Conservation (phyloP, 2,888 invertebrate species). For the Xestia xanthographa region DNA sequence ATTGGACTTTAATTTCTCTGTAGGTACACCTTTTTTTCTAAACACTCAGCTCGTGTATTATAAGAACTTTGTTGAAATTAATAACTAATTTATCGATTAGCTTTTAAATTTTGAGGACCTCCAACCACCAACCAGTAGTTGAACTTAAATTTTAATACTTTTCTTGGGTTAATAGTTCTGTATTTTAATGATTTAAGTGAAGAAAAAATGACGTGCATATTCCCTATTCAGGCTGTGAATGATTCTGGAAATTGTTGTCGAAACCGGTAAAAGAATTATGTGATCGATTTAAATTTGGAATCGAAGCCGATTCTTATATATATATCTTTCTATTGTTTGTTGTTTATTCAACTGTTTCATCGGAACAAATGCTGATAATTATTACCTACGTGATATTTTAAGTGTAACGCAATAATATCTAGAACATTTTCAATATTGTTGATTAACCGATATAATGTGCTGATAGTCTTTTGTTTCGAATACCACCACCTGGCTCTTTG, state of each 20-base stretch:
- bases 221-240: background rate
- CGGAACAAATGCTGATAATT: constrained; percentile 36
- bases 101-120: background rate
- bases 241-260: background rate
- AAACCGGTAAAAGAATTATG: background rate
- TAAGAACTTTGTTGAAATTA: background rate
- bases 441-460: constrained; percentile 27
- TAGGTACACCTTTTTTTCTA: background rate
- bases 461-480: constrained; percentile 32
- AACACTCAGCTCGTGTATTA: background rate
- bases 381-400: constrained; percentile 25
- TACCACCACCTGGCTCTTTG: background rate
- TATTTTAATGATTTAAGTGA: too few relatives aligned
- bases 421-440: constrained; percentile 29
- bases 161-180: too few relatives aligned
- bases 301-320: too few relatives aligned
- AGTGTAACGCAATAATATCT: constrained; percentile 43
- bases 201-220: too few relatives aligned
- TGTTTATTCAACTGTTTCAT: constrained; percentile 31
- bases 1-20: background rate
- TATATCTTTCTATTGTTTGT: too few relatives aligned
- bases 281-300: background rate
- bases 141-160: too few relatives aligned
- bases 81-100: background rate
- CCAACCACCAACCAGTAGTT: background rate